Base-by-base conservation (phyloP, 2,888 invertebrate genomes). In the Uloborus plumipes region DNA sequence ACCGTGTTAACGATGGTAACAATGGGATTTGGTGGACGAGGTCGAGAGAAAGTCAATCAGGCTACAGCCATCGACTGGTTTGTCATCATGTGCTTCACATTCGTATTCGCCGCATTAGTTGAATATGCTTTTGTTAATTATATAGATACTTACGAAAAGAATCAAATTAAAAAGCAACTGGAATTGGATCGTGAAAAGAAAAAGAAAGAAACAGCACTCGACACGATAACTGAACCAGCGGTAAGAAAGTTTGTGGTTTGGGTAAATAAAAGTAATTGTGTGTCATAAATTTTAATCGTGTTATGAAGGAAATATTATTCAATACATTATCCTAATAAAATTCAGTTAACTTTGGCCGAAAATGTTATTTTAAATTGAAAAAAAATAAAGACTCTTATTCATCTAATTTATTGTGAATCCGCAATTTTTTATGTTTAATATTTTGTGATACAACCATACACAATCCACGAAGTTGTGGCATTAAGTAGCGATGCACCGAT, bases 1-100 rank as follows among this genome's bases (percentile, higher is more conserved):
- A 96, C 97, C 0, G 96, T 98, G 47, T 90, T 98, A 77, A 98
- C 98, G 0, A 91, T 98, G n/a, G 96, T 97, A 0, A 97, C 97
- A 0, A 95, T 96, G 85, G 91, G 95, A 87, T 90, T 97, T 86
- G 97, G 97, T 89, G 95, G 95, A 0, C 92, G 96, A 81, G 95
- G 94, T 0, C 96, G 97, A 89, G 95, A 97, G 0, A 96, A 96
- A 91, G 95, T 95, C 50, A 93, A 94, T 86, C 96, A 97, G 89
- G 96, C 97, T n/a, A 97, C 97, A 0, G 96, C 97, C 0, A 90
- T 97, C 64, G 97, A 97, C 89, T 96, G 96, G 94, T 97, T 97
- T 88, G 91, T 97, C 61, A 90, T 96, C 76, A 95, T 96, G 94
- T 96, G 95, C 88, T 97, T 97, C 89, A 93, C 94, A 86, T 96